A percentile compares a stretch with the other conserved stretches of the same genome.
Evolutionary conservation across 1,140 invertebrate genomes (phyloP).

Genomic region (Bombus turneri): DNA sequence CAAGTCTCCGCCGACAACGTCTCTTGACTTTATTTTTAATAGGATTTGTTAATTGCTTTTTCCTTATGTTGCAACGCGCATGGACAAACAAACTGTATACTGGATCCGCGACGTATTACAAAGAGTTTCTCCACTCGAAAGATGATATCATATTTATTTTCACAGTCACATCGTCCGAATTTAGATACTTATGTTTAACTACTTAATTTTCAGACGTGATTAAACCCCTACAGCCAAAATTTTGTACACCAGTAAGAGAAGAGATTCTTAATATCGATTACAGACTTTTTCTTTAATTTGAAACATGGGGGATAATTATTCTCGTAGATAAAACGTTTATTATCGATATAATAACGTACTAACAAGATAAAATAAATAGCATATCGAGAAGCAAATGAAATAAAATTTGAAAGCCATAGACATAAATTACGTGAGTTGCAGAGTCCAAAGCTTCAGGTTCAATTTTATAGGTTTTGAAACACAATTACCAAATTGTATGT

Average conservation of each 20-base stretch:
- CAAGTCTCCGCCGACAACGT: constrained; percentile 24
- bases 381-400: too few relatives aligned
- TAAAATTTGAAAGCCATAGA: too few relatives aligned
- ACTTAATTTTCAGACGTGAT: background rate
- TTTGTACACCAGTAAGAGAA: background rate
- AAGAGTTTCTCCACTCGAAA: background rate
- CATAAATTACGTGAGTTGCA: too few relatives aligned
- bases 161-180: background rate
- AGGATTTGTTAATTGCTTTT: constrained; percentile 58
- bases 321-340: background rate
- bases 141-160: background rate
- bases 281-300: background rate
- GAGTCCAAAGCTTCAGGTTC: too few relatives aligned
- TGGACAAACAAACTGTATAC: background rate
- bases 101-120: background rate
- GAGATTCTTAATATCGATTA: background rate
- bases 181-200: background rate
- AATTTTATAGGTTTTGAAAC: too few relatives aligned
- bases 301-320: background rate
- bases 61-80: background rate
- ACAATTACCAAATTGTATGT: too few relatives aligned
- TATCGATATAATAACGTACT: background rate
- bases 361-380: background rate
- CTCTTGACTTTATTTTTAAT: constrained; percentile 65
- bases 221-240: background rate